Percentiles rank a stretch among this genome's conserved stretches.
phyloP scores from a whole-genome alignment of 30 jellyfish, hydroid and myxozoan genomes.

The Aurelia coerulea region DNA sequence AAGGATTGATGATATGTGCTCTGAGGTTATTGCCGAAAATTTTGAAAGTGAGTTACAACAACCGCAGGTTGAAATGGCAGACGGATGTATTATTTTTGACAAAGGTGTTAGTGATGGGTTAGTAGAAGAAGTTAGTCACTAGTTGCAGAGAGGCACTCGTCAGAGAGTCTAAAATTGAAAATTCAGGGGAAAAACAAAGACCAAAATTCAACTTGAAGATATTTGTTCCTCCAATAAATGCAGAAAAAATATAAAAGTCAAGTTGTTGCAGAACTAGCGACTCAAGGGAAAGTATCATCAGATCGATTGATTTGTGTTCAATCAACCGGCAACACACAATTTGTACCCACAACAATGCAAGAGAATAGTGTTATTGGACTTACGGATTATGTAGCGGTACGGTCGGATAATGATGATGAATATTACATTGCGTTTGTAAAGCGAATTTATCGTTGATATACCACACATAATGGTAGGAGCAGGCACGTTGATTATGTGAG shows the following conservation, averaged over 20 bases:
- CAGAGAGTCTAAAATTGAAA: slow-evolving; percentile 23
- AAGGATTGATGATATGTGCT: slow-evolving; percentile 26
- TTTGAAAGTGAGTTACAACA: background rate
- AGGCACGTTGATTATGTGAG: slow-evolving; percentile 32
- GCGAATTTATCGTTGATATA: background rate
- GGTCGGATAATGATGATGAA: slow-evolving; percentile 27
- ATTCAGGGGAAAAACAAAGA: background rate
- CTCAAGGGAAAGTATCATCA: slow-evolving; percentile 15
- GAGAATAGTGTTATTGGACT: slow-evolving; percentile 15
- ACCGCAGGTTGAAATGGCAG: slow-evolving; percentile 3
- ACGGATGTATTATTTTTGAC: slow-evolving; percentile 9
- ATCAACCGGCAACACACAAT: slow-evolving; percentile 2
- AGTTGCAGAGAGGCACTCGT: slow-evolving; percentile 14
- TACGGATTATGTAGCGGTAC: slow-evolving; percentile 2
- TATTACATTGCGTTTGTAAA: slow-evolving; percentile 1
- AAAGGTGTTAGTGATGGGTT: background rate
- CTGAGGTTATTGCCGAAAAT: slow-evolving; percentile 16
- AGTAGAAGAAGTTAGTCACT: slow-evolving; percentile 19
- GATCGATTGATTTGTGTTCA: slow-evolving; percentile 16
- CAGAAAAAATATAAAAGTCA: slow-evolving; percentile 19
- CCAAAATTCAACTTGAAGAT: slow-evolving; percentile 21
- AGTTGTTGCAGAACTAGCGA: slow-evolving; percentile 29
- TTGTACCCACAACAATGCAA: background rate
- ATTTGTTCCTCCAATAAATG: slow-evolving; percentile 32
- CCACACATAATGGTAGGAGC: slow-evolving; percentile 9